Evolutionary conservation across 2,113 vertebrate species (phyloP).

Genomic region (Leuciscus idus): DNA sequence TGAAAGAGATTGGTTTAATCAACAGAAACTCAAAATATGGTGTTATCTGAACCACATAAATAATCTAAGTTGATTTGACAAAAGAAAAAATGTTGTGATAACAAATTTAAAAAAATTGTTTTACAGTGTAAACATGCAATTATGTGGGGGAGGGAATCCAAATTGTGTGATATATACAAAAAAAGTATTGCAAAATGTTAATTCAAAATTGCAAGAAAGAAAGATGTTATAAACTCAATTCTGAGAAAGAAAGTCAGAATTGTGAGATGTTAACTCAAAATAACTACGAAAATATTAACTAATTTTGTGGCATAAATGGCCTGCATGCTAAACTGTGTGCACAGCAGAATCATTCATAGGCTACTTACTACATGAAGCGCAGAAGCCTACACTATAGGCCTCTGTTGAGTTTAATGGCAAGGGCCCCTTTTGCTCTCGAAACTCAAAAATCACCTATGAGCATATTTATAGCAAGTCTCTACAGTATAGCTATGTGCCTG

Average conservation of each 20-base stretch:
- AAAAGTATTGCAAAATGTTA: neutral
- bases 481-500: constrained; percentile 49
- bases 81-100: too few species aligned
- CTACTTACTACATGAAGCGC: neutral
- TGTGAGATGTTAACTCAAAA: too few species aligned
- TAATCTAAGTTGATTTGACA: too few species aligned
- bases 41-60: too few species aligned
- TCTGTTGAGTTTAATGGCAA: constrained; percentile 5
- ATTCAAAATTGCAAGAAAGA: neutral
- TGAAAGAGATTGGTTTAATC: too few species aligned
- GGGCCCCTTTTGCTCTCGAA: constrained; percentile 15
- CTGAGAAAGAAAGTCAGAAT: neutral
- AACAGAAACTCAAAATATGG: too few species aligned
- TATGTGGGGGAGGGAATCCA: too few species aligned
- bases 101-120: too few species aligned
- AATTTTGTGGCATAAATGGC: neutral
- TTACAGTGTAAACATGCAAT: too few species aligned
- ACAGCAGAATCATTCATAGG: neutral
- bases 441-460: neutral
- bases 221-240: neutral
- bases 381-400: neutral
- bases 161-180: neutral
- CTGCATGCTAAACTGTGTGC: neutral
- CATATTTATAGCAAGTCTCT: constrained; percentile 34
- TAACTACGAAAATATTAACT: too few species aligned